Evolutionary conservation across 37 sponge, comb jelly and placozoan species (phyloP).

Genomic region (Aphrocallistes beatrix): DNA sequence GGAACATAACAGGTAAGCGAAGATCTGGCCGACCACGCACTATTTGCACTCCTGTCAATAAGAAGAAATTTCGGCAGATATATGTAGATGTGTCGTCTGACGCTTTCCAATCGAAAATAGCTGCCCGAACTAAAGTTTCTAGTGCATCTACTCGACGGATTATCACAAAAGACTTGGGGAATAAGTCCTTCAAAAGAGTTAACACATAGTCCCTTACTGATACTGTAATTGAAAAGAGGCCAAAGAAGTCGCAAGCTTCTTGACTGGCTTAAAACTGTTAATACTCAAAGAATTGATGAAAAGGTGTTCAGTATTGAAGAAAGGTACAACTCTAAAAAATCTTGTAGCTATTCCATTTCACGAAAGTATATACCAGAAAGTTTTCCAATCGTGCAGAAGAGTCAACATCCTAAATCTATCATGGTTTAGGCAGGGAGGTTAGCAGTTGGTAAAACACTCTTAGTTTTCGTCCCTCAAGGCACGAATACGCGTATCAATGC

Average conservation of each 20-base stretch:
- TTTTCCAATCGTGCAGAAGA: neutral
- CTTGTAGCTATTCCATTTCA: neutral
- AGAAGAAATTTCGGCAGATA: neutral
- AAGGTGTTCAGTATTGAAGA: neutral
- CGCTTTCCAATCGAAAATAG: neutral
- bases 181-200: neutral
- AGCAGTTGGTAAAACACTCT: neutral
- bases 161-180: neutral
- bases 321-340: neutral
- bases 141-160: neutral
- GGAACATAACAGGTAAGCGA: neutral
- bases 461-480: neutral
- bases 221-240: neutral
- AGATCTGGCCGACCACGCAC: neutral
- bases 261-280: neutral
- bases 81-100: no score
- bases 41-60: neutral
- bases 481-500: neutral
- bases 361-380: neutral
- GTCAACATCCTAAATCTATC: neutral
- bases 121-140: neutral
- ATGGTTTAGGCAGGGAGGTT: neutral
- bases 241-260: neutral
- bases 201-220: neutral
- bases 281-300: neutral